Evolutionary conservation across 1,140 invertebrate genomes (phyloP), one percentile per base, ranked within the genome.

Genomic region (Conopomorpha cramerella): DNA sequence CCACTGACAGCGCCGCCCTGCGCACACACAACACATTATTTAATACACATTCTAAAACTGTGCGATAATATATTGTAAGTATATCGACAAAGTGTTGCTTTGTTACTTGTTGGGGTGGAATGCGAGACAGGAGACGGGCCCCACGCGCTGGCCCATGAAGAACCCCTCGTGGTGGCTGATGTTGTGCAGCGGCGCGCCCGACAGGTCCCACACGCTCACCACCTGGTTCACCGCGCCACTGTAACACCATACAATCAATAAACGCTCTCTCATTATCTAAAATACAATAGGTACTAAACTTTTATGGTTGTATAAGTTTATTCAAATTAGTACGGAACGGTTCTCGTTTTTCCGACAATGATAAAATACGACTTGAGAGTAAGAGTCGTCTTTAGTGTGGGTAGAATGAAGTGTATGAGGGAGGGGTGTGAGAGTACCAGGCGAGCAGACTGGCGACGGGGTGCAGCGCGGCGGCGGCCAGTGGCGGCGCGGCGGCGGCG

Each of bases 161-260:
- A 96, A 95, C 29, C 93, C 92, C 57, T 96, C 93, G 56, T 95
- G 90, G 54, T 89, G 88, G 60, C 91, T 90, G 51, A 95, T 88
- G 1, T 85, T 84, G 58, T 87, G 90, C 41, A 91, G 81, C 16
- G 76, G 63, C 2, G 79, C 73, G 11, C 91, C 91, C 26, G 82
- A 80, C 38, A 86, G 82, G 54, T 87, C 88, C 68, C 89, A 91
- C 3, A 95, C 82, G 39, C 82, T 86, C 36, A 95, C 90, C 44
- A 84, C 86, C 47, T 95, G 91, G 73, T 89, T 90, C 26, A 85
- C 80, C 1, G 90, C 91, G 28, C 91, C 92, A 73, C 91, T 94
- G 68, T n/a, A n/a, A n/a, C n/a, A n/a, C n/a, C n/a, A n/a, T n/a
- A n/a, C n/a, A n/a, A n/a, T n/a, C n/a, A n/a, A n/a, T n/a, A n/a